A percentile compares a stretch with the other conserved stretches of the same genome.
phyloP scores from a whole-genome alignment of 2,797 vertebrate species.

The Bryconaethiops microstoma region DNA sequence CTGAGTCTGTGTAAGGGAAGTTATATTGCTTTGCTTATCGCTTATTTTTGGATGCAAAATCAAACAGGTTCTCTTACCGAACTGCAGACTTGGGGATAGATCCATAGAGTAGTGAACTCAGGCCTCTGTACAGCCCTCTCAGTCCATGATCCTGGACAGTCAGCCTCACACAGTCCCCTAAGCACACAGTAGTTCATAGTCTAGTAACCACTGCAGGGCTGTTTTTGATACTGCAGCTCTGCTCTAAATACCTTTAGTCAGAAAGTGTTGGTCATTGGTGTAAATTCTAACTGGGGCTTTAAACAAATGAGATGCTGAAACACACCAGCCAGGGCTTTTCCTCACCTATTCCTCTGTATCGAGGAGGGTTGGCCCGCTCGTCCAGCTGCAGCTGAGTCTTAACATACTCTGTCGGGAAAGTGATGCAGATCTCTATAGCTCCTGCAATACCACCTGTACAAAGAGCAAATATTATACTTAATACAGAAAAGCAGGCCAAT shows the following conservation, averaged over 20 bases:
- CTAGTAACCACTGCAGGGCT: not conserved
- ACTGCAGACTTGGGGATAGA: slow-evolving; percentile 85
- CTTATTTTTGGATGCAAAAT: not conserved
- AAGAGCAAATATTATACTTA: not conserved
- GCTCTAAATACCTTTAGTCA: not conserved
- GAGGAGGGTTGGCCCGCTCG: slow-evolving; percentile 76
- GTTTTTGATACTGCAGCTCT: not conserved
- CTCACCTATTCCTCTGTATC: slow-evolving; percentile 80
- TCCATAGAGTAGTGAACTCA: slow-evolving; percentile 81
- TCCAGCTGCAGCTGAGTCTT: slow-evolving; percentile 84
- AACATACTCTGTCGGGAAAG: slow-evolving; percentile 82
- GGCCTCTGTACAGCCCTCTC: slow-evolving; percentile 80
- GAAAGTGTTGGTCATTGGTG: not conserved
- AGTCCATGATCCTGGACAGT: slow-evolving; percentile 82
- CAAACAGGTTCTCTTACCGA: slow-evolving; percentile 68
- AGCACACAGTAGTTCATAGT: slow-evolving; percentile 22
- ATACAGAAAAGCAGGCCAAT: not conserved
- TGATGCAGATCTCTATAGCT: slow-evolving; percentile 81
- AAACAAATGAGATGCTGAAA: not conserved
- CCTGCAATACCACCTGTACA: slow-evolving; percentile 78
- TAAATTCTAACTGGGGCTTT: not conserved
- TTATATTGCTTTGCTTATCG: not conserved
- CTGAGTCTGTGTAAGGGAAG: not conserved
- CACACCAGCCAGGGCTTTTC: not conserved
- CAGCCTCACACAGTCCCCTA: slow-evolving; percentile 81